Base-by-base conservation (phyloP, 1,140 invertebrate genomes). In the Daktulosphaira vitifoliae region DNA sequence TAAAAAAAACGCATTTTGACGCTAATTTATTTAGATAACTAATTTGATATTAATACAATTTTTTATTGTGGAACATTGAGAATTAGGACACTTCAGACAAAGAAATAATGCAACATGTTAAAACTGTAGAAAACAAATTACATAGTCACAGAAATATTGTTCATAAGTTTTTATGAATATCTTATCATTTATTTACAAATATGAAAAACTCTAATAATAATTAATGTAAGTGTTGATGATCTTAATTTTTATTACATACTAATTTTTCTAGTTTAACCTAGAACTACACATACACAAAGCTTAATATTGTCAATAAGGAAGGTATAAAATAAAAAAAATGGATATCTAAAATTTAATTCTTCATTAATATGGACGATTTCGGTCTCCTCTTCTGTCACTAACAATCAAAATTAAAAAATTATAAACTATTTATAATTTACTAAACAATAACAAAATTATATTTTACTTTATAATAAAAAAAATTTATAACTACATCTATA, bases 371-470 rank as follows among this genome's bases (percentile, higher is more conserved):
- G 56, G 56, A 22, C 56, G 56, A 8, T 48, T 62, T 62, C 56
- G 42, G 42, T 62, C 56, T 62, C 56, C 56, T 62, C 56, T 62
- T 62, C 56, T 29, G 26, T 62, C 56, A 62, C 56, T 62, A 46
- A 6, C 26, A 48, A 33, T 33, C n/a, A 33, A 33, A 48, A 22
- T 3, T 8, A 44, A 39, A 29, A 3, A 48, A 18, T 22, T 4
- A 20, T 16, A 51, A 7, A 16, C 16, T 15, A 44, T 2, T 42
- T 42, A 37, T n/a, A 22, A 39, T 23, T 54, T 16, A 42, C 18
- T 52, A 18, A 20, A 7, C 8, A 26, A 2, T 3, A 56, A 54
- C 16, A n/a, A 22, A n/a, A n/a, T n/a, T n/a, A n/a, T n/a, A n/a
- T n/a, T n/a, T n/a, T n/a, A n/a, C n/a, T n/a, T n/a, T 33, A 33